Conservation (phyloP, 1,140 invertebrate genomes). For the Nephotettix cincticeps region DNA sequence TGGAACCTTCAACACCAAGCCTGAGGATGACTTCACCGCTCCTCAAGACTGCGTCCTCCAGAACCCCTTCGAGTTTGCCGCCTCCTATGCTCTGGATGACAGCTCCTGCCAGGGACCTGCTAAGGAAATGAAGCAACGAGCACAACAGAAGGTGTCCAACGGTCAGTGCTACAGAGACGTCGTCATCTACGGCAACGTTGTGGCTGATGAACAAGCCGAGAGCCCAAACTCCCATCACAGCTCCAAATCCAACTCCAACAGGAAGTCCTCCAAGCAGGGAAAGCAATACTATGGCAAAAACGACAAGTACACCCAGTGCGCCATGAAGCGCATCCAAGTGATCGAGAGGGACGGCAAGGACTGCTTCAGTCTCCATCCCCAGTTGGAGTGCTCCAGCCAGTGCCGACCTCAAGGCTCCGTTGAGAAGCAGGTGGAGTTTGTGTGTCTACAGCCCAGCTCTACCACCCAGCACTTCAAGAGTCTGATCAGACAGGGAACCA, state of each 20-base stretch:
- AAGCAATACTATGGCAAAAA: slow-evolving; percentile 16
- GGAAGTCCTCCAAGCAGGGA: slow-evolving; percentile 39
- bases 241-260: slow-evolving; percentile 27
- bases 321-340: background rate
- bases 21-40: slow-evolving; percentile 56
- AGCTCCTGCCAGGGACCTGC: slow-evolving; percentile 47
- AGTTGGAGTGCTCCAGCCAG: slow-evolving; percentile 51
- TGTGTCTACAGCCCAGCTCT: slow-evolving; percentile 51
- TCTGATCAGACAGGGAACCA: slow-evolving; percentile 56
- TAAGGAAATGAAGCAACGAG: slow-evolving; percentile 43
- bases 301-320: slow-evolving; percentile 27
- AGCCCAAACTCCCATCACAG: slow-evolving; percentile 12
- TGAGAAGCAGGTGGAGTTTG: slow-evolving; percentile 50
- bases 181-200: slow-evolving; percentile 30
- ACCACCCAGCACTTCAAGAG: slow-evolving; percentile 48
- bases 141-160: slow-evolving; percentile 44
- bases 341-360: slow-evolving; percentile 46
- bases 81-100: slow-evolving; percentile 54
- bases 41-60: slow-evolving; percentile 56
- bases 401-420: slow-evolving; percentile 44
- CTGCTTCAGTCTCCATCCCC: slow-evolving; percentile 55
- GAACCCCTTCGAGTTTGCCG: slow-evolving; percentile 53
- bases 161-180: slow-evolving; percentile 45
- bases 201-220: background rate
- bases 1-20: slow-evolving; percentile 59